Base-by-base conservation (phyloP, 30 jellyfish, hydroid and myxozoan genomes). In the Aurelia sp. region DNA sequence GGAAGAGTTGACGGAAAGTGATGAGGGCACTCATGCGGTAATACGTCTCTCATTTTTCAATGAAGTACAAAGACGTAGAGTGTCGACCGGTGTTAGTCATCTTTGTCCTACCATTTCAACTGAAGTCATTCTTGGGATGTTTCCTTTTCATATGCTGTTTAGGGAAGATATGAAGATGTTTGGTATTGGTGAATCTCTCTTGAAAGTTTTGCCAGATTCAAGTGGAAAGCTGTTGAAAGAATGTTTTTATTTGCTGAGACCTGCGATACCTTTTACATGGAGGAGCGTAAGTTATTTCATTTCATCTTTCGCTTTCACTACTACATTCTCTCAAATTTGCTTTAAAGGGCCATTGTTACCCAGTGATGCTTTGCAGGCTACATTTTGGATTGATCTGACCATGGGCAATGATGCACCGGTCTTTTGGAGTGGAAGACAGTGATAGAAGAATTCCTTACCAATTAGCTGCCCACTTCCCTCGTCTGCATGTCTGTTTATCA, bases 131-230 rank as follows among this genome's bases (percentile, higher is more conserved):
- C 73, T 85, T 0, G 88, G 66, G 30, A 85, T 76, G 69, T 85
- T 85, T 63, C 94, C 94, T 0, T 85, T 85, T 66, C 94, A 85
- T 31, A 35, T 85, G 74, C 57, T 85, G 66, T 74, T 85, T 30
- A 69, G 83, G 13, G 33, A 73, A 35, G 88, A 85, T 62, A 61
- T 85, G 88, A 73, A 53, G 63, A 73, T 85, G 82, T 85, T 85
- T 73, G 88, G 94, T 35, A 37, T 85, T 23, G 94, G 94, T 13
- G 76, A 58, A 23, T 73, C 88, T 11, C 88, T 85, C 40, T 53
- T n/a, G 50, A 85, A 85, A 50, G 82, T 85, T 61, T 58, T 85
- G 62, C 94, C 88, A 62, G 63, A 85, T 66, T 23, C 75, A 16
- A 69, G 71, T 51, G 94, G 87, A 60, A 60, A 52, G 37, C 13